Percentiles rank a stretch among this genome's conserved stretches.
Evolutionary conservation across 2,888 invertebrate species (phyloP).

Genomic region (Plebejus anna): DNA sequence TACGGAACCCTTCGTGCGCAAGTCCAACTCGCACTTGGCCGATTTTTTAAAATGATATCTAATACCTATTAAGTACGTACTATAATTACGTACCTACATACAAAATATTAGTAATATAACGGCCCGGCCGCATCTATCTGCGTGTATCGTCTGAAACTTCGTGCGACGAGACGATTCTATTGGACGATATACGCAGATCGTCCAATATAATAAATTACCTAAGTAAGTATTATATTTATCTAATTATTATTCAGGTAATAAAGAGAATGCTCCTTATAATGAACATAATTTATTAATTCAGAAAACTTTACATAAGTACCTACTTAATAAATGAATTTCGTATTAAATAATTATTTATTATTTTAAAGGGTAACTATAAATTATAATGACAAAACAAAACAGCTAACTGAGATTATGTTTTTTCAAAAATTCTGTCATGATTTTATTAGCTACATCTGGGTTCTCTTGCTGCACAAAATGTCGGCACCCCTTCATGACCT

Average conservation of each 20-base stretch:
- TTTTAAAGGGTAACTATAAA: not conserved
- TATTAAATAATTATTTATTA: not conserved
- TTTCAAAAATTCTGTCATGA: constrained; percentile 67
- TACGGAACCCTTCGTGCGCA: too few relatives aligned
- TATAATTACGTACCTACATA: too few relatives aligned
- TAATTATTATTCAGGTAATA: not conserved
- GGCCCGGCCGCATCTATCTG: too few relatives aligned
- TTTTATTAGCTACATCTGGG: constrained; percentile 71
- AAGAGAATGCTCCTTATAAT: not conserved
- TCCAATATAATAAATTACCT: too few relatives aligned
- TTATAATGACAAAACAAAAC: not conserved
- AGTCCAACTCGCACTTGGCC: too few relatives aligned
- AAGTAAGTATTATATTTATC: too few relatives aligned
- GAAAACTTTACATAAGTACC: not conserved
- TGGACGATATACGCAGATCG: too few relatives aligned
- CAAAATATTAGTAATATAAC: too few relatives aligned
- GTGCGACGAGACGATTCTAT: too few relatives aligned
- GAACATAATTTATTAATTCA: not conserved
- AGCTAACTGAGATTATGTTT: constrained; percentile 49
- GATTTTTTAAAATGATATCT: too few relatives aligned
- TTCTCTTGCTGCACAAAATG: constrained; percentile 80
- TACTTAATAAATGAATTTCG: not conserved
- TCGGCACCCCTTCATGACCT: constrained; percentile 61
- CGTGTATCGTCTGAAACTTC: too few relatives aligned
- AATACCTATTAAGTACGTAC: too few relatives aligned